Conservation (phyloP, 2,797 vertebrate genomes). For the Sandelia bainsii region DNA sequence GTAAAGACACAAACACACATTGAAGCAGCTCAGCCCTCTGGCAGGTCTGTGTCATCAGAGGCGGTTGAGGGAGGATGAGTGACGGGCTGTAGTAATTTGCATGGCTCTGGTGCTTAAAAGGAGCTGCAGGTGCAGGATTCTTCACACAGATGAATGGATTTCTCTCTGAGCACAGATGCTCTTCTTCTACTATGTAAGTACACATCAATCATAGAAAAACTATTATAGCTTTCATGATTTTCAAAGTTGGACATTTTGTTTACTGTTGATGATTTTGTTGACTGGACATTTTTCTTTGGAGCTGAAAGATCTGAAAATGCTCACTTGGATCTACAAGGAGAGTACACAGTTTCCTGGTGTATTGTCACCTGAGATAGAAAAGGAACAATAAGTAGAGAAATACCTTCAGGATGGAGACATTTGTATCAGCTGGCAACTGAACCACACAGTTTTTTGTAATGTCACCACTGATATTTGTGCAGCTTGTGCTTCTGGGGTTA, state of each 20-base stretch:
- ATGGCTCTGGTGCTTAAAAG: constrained; percentile 77
- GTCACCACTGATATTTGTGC: constrained; percentile 63
- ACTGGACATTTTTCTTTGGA: constrained; percentile 11
- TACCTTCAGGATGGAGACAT: constrained; percentile 62
- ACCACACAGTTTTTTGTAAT: constrained; percentile 57
- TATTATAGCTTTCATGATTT: constrained; percentile 8
- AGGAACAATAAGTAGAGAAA: constrained; percentile 8
- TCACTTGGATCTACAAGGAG: constrained; percentile 33
- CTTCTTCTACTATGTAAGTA: constrained; percentile 1
- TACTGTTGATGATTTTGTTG: background rate
- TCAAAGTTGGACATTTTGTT: background rate
- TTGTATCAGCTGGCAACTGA: constrained; percentile 54
- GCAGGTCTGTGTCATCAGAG: constrained; percentile 69
- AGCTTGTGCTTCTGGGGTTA: constrained; percentile 72
- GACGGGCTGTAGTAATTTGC: constrained; percentile 77
- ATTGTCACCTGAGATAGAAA: constrained; percentile 41
- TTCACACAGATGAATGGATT: constrained; percentile 71
- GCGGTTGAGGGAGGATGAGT: constrained; percentile 71
- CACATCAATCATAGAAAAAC: constrained; percentile 19
- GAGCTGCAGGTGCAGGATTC: constrained; percentile 76
- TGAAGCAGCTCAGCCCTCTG: constrained; percentile 61
- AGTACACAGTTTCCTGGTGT: constrained; percentile 1
- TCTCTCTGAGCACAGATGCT: constrained; percentile 51
- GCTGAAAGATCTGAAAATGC: constrained; percentile 28
- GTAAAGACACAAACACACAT: constrained; percentile 41